These are phyloP conservation scores for Ectemnius cavifrons DNA, from an alignment of 2,888 invertebrate genomes.

Conservation along the genomic window DNA sequence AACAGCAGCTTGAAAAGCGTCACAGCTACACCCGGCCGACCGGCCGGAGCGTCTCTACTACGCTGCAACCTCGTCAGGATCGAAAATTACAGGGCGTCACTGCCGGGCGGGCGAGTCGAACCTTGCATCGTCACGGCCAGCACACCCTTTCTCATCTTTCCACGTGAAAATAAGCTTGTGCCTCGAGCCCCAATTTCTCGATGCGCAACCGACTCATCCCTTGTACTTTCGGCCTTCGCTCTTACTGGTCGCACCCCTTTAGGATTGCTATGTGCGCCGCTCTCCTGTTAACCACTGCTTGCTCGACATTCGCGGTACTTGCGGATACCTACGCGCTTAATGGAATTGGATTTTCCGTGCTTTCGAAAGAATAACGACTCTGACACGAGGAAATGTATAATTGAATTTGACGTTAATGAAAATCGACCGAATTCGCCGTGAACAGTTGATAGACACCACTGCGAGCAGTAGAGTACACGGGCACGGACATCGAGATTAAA, in stretches of 20 bases:
- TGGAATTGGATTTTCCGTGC: background rate
- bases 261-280: slow-evolving; percentile 37
- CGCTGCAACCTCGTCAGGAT: slow-evolving; percentile 45
- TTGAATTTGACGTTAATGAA: no score
- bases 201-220: slow-evolving; percentile 7
- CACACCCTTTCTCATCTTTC: slow-evolving; percentile 28
- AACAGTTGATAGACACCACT: background rate
- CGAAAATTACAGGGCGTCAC: slow-evolving; percentile 58
- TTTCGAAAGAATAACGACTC: no score
- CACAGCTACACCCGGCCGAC: background rate
- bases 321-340: slow-evolving; percentile 4
- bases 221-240: slow-evolving; percentile 17
- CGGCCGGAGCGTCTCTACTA: slow-evolving; percentile 17
- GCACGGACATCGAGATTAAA: background rate
- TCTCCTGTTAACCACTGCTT: no score
- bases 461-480: background rate
- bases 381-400: no score
- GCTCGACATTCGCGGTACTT: background rate
- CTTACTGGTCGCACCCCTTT: slow-evolving; percentile 53
- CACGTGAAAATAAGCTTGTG: slow-evolving; percentile 7
- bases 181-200: slow-evolving; percentile 18
- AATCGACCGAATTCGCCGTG: background rate
- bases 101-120: slow-evolving; percentile 33
- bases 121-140: slow-evolving; percentile 13
- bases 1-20: slow-evolving; percentile 5